These are phyloP conservation scores for Vollenhovia emeryi DNA, from an alignment of 1,140 invertebrate species.

Conservation along the genomic window DNA sequence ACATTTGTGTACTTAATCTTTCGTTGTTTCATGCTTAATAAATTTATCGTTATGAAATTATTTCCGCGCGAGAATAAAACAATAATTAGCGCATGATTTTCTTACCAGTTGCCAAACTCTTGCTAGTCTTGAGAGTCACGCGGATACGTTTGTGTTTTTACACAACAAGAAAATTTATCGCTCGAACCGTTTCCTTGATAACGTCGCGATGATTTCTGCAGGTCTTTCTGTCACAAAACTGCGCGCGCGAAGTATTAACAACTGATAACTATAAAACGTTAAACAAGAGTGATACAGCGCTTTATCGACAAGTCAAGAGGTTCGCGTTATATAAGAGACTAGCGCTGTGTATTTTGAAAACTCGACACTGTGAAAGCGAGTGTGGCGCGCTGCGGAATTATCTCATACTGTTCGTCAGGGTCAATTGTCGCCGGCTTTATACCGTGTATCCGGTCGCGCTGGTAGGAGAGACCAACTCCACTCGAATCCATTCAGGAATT, in stretches of 20 bases:
- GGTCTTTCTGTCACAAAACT: background rate
- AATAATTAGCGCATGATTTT: background rate
- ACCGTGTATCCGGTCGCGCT: background rate
- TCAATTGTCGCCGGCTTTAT: conserved; percentile 29
- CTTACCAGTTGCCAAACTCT: background rate
- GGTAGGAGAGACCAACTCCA: background rate
- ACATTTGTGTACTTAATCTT: background rate
- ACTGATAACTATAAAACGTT: background rate
- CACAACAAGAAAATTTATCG: background rate
- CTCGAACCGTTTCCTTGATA: background rate
- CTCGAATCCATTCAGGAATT: background rate
- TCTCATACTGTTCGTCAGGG: background rate
- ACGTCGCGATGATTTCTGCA: background rate
- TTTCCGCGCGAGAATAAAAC: background rate
- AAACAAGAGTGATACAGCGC: background rate
- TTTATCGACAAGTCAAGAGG: background rate
- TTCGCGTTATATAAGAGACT: background rate
- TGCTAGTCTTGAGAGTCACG: background rate
- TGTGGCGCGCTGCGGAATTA: background rate
- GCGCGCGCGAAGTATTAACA: background rate
- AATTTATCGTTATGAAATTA: conserved; percentile 1
- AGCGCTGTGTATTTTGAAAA: background rate
- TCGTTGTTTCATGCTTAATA: background rate
- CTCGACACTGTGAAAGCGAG: background rate
- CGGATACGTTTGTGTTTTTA: background rate